Base-by-base conservation (phyloP, 2,113 vertebrate species). In the Haplochromis vanheusdeni region DNA sequence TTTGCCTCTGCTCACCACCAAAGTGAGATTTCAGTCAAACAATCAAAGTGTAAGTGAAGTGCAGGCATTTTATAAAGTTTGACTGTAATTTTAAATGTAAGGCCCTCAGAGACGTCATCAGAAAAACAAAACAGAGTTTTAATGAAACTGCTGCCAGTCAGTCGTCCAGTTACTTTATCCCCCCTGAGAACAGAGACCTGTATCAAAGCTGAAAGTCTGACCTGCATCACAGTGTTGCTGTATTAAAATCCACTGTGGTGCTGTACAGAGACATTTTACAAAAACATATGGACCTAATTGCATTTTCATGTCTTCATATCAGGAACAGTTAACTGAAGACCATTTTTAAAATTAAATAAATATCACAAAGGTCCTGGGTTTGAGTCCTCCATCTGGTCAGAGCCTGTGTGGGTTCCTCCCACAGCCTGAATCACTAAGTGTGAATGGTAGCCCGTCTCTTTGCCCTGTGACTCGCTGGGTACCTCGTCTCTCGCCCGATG, bases 121-220 rank as follows among this genome's bases (percentile, higher is more conserved):
- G 56, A 58, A 60, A 60, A 60, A 31, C 55, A 28, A 28, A 16
- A 58, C 26, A 58, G 56, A 58, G 56, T 58, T 9, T 0, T 58
- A 58, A 58, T 4, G 5, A 58, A 58, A 58, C 56, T 58, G 56
- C 55, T 2, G 7, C 0, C 26, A 58, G 55, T 58, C 55, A 58
- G 56, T 31, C 7, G 3, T 60, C 0, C 56, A 0, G 8, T 60
- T 60, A 0, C 26, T 4, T 31, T 31, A 17, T 0, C 2, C 54
- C 2, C 23, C 13, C 54, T 8, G 54, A 28, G 4, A 9, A 31
- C 26, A 60, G 56, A 60, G 56, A 6, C 1, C 26, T 0, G 55
- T 9, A 2, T 58, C 55, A 51, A 0, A 52, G 49, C 49, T 52
- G 49, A n/a, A 52, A 10, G 19, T 51, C 49, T n/a, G 49, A 51